A percentile compares a stretch with the other conserved stretches of the same genome.
Conservation (phyloP, 2,113 vertebrate genomes). For the Eublepharis macularius region DNA sequence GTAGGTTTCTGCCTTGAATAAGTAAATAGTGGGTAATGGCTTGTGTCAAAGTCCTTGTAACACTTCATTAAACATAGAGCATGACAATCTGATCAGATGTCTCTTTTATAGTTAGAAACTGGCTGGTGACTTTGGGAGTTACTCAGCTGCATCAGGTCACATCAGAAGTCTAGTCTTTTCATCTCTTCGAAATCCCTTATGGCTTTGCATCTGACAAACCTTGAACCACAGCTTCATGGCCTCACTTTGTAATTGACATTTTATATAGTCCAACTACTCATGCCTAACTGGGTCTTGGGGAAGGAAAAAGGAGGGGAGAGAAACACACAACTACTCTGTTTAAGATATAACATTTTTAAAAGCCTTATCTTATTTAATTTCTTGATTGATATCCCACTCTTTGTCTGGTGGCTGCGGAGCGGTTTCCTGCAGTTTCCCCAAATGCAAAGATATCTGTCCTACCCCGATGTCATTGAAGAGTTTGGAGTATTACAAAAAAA, state of each 20-base stretch:
- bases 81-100: slow-evolving; percentile 88
- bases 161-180: slow-evolving; percentile 73
- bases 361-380: background rate
- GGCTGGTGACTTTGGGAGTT: slow-evolving; percentile 79
- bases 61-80: slow-evolving; percentile 90
- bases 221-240: slow-evolving; percentile 63
- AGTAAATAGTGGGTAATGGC: slow-evolving; percentile 94
- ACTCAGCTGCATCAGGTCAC: slow-evolving; percentile 77
- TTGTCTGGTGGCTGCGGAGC: no score
- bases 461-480: no score
- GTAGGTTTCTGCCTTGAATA: slow-evolving; percentile 80
- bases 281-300: slow-evolving; percentile 52
- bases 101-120: slow-evolving; percentile 81
- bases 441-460: no score
- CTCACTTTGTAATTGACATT: slow-evolving; percentile 63
- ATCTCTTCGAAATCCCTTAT: slow-evolving; percentile 68
- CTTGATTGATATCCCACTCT: no score
- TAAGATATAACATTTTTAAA: slow-evolving; percentile 36
- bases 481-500: no score
- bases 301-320: slow-evolving; percentile 5
- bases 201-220: slow-evolving; percentile 69
- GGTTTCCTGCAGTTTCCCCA: no score
- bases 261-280: slow-evolving; percentile 59
- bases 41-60: slow-evolving; percentile 90
- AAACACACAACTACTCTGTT: slow-evolving; percentile 33